These are phyloP conservation scores for Actinia tenebrosa DNA, from an alignment of 64 coral and sea anemone genomes.

Conservation along the genomic window DNA sequence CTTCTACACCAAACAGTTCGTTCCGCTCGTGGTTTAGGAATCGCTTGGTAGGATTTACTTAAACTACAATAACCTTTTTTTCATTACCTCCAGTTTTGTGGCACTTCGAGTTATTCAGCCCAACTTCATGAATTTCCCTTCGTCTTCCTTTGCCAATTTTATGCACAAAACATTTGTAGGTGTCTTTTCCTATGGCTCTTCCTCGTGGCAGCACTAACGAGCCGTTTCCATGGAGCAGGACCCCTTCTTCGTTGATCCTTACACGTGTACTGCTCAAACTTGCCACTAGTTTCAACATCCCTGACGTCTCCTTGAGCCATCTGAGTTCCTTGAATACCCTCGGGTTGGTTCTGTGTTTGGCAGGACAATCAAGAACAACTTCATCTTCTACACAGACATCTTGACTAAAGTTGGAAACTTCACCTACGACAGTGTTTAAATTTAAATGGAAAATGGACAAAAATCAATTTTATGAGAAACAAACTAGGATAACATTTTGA, in stretches of 20 bases:
- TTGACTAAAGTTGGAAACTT: not conserved
- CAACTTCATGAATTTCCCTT: not conserved
- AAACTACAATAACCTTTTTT: not conserved
- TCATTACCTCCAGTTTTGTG: not conserved
- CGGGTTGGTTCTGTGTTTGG: conserved; percentile 5
- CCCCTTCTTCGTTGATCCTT: not conserved
- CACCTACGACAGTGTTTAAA: too few species aligned
- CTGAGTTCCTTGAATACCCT: not conserved
- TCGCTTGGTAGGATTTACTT: too few species aligned
- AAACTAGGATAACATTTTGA: too few species aligned
- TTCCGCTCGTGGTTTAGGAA: too few species aligned
- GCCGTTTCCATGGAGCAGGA: not conserved
- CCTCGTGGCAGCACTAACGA: not conserved
- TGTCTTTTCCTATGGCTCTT: not conserved
- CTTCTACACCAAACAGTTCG: too few species aligned
- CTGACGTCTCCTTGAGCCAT: not conserved
- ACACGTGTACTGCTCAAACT: too few species aligned
- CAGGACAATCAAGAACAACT: not conserved
- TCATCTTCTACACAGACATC: conserved; percentile 3
- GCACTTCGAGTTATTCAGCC: not conserved
- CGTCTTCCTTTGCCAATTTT: not conserved
- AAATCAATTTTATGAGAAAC: too few species aligned
- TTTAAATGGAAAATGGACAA: too few species aligned
- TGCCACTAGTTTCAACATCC: too few species aligned
- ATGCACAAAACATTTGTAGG: not conserved